Percentiles rank a stretch among this genome's conserved stretches.
These are phyloP conservation scores for Pterocles burchelli DNA, from an alignment of 2,113 vertebrate genomes.

Conservation along the genomic window DNA sequence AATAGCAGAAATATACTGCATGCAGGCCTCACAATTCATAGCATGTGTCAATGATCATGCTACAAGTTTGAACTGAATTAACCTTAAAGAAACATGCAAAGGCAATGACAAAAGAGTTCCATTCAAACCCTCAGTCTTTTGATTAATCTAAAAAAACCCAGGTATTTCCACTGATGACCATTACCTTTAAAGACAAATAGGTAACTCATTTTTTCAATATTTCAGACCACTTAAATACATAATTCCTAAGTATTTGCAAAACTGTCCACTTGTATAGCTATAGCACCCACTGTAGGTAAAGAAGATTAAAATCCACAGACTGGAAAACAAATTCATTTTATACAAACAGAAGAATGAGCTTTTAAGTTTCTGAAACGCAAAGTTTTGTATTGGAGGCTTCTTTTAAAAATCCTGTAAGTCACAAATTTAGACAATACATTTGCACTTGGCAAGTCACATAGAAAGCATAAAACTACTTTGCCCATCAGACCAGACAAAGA, in stretches of 20 bases:
- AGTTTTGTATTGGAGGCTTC: neutral
- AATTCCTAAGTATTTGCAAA: neutral
- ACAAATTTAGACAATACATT: neutral
- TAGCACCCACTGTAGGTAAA: neutral
- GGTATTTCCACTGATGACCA: neutral
- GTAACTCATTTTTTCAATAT: neutral
- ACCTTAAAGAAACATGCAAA: neutral
- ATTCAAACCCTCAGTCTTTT: neutral
- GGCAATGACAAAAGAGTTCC: neutral
- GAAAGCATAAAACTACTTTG: neutral
- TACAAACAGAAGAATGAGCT: neutral
- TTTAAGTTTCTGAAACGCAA: neutral
- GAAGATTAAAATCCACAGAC: neutral
- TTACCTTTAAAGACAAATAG: neutral
- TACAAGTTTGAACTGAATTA: neutral
- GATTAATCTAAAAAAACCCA: neutral
- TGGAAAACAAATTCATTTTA: neutral
- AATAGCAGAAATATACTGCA: neutral
- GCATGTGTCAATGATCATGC: slow-evolving; percentile 1
- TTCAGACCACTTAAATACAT: neutral
- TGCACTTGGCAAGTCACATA: neutral
- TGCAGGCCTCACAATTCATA: neutral
- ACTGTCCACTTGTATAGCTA: neutral
- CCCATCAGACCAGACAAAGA: neutral
- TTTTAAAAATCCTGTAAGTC: neutral